Evolutionary conservation across 2,888 invertebrate genomes (phyloP).

Genomic region (Carabus problematicus): DNA sequence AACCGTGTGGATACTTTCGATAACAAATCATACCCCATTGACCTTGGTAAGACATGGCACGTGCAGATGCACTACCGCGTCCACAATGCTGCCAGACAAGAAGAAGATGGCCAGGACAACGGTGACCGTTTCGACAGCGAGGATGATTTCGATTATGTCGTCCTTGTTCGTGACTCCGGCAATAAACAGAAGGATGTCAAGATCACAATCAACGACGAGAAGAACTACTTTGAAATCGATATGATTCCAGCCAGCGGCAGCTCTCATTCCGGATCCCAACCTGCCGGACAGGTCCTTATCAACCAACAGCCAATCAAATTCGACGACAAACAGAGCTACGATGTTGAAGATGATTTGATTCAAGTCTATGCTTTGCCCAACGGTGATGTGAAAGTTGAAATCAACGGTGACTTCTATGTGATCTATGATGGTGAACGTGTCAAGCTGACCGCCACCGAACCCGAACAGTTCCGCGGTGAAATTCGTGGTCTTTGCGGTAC

Average conservation of each 20-base stretch:
- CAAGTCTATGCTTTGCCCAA: slow-evolving; percentile 60
- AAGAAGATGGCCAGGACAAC: slow-evolving; percentile 45
- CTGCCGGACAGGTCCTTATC: slow-evolving; percentile 47
- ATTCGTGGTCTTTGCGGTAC: slow-evolving; percentile 73
- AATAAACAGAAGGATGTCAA: slow-evolving; percentile 59
- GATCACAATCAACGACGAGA: slow-evolving; percentile 56
- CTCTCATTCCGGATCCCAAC: slow-evolving; percentile 44
- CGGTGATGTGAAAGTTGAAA: slow-evolving; percentile 64
- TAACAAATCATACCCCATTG: slow-evolving; percentile 66
- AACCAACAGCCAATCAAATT: slow-evolving; percentile 57
- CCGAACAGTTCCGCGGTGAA: slow-evolving; percentile 62
- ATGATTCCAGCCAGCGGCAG: slow-evolving; percentile 49
- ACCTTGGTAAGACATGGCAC: slow-evolving; percentile 66
- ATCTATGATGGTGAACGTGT: slow-evolving; percentile 68
- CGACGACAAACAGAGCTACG: slow-evolving; percentile 51
- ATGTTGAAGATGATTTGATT: slow-evolving; percentile 57
- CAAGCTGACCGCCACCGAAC: slow-evolving; percentile 52
- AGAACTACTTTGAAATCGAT: slow-evolving; percentile 56
- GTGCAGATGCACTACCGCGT: slow-evolving; percentile 63
- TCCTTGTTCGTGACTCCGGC: slow-evolving; percentile 59
- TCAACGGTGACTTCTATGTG: slow-evolving; percentile 62
- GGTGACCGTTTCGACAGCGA: slow-evolving; percentile 55
- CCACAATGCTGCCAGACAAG: slow-evolving; percentile 50
- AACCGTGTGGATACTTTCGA: slow-evolving; percentile 70
- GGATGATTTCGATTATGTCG: slow-evolving; percentile 55